Evolutionary conservation across 37 sponge, comb jelly and placozoan species (phyloP).

Genomic region (Oscarella lobularis): DNA sequence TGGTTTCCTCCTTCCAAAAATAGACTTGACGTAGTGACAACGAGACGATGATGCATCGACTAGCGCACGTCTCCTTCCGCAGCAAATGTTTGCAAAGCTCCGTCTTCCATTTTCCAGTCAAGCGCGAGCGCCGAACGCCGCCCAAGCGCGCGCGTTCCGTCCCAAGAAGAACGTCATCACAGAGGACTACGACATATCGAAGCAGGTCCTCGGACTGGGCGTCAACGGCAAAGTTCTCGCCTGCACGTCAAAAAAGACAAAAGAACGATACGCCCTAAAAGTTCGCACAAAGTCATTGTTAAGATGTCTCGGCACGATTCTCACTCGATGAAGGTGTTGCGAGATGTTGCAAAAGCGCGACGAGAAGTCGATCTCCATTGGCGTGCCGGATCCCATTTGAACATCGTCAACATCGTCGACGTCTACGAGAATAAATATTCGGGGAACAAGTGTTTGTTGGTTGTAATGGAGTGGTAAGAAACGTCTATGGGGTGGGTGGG

Average conservation of each 20-base stretch:
- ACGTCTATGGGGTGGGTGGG: too few species aligned
- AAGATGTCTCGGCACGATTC: not conserved
- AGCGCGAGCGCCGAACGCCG: not conserved
- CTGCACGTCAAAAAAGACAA: constrained; percentile 55
- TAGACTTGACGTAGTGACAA: too few species aligned
- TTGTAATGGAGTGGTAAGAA: constrained; percentile 97
- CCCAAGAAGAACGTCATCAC: constrained; percentile 80
- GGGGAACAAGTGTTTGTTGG: constrained; percentile 67
- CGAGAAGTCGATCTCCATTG: constrained; percentile 91
- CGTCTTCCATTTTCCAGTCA: not conserved
- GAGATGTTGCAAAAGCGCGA: constrained; percentile 73
- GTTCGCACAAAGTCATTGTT: constrained; percentile 21
- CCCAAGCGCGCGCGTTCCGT: not conserved
- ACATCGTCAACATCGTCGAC: constrained; percentile 92
- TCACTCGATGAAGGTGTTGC: constrained; percentile 45
- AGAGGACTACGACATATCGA: constrained; percentile 67
- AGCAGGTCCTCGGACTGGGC: constrained; percentile 74
- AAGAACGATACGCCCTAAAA: constrained; percentile 72
- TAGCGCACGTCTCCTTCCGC: too few species aligned
- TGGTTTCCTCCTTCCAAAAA: too few species aligned
- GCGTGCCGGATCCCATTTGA: constrained; percentile 53
- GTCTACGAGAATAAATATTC: constrained; percentile 86
- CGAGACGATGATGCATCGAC: too few species aligned
- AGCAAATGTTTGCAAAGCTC: too few species aligned
- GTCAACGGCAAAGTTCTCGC: constrained; percentile 93